Conservation (phyloP, 2,113 vertebrate species). For the Falcunculus frontatus region DNA sequence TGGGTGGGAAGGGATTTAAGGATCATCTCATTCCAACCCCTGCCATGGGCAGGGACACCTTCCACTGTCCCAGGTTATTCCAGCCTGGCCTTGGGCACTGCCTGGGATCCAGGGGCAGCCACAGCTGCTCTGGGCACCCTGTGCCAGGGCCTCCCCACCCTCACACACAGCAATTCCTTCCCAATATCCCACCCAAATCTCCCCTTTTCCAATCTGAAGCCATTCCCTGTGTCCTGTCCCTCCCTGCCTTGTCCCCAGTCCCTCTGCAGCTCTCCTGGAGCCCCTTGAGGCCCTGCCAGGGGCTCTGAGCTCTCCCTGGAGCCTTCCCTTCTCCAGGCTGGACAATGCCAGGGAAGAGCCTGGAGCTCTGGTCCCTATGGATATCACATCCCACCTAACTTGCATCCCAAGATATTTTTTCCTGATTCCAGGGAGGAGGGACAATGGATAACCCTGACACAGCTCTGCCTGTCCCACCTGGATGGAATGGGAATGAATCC, state of each 20-base stretch:
- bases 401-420: accelerated
- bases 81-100: not conserved
- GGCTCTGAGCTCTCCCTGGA: not conserved
- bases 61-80: not conserved
- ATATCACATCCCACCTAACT: not conserved
- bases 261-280: not conserved
- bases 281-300: not conserved
- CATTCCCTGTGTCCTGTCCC: not conserved
- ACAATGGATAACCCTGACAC: accelerated
- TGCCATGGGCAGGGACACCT: not conserved
- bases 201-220: not conserved
- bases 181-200: not conserved
- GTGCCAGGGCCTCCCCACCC: too few species aligned
- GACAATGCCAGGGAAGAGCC: not conserved
- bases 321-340: not conserved
- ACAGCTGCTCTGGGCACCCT: not conserved
- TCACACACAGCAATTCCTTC: not conserved
- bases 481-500: not conserved
- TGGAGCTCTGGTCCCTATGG: not conserved
- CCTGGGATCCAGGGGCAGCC: not conserved
- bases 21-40: not conserved
- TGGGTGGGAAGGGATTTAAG: too few species aligned
- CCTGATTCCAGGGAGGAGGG: not conserved
- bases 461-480: not conserved
- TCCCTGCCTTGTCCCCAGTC: not conserved